Conservation (phyloP, 1,140 invertebrate genomes). For the Trichonephila inaurata region DNA sequence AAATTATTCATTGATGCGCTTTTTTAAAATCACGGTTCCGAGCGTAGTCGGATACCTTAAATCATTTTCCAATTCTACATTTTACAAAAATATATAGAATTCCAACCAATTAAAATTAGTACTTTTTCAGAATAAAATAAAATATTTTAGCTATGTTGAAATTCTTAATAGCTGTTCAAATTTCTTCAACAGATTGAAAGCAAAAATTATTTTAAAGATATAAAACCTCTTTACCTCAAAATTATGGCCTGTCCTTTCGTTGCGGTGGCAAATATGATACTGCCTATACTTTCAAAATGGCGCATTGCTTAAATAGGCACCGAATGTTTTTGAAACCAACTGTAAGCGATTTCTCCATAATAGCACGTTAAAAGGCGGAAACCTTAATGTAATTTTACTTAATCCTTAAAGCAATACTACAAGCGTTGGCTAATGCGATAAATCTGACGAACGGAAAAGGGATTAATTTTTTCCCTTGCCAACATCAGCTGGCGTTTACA, state of each 20-base stretch:
- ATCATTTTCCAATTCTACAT: too few species aligned
- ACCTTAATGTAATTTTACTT: slow-evolving; percentile 55
- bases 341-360: background rate
- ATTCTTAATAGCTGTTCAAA: too few species aligned
- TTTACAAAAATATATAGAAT: too few species aligned
- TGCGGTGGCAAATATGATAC: background rate
- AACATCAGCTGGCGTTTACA: slow-evolving; percentile 28
- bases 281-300: background rate
- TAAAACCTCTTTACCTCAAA: background rate
- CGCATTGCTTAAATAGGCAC: slow-evolving; percentile 36
- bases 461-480: slow-evolving; percentile 51
- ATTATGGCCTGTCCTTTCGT: background rate
- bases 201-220: too few species aligned
- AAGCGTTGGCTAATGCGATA: slow-evolving; percentile 45
- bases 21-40: too few species aligned
- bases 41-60: too few species aligned
- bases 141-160: too few species aligned
- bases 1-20: too few species aligned
- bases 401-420: slow-evolving; percentile 41
- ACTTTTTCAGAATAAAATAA: too few species aligned
- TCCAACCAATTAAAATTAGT: too few species aligned
- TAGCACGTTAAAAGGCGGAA: background rate
- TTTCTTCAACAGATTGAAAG: too few species aligned
- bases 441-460: slow-evolving; percentile 35
- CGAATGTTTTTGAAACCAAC: slow-evolving; percentile 28